These are phyloP conservation scores for Drosophila takahashii DNA, from an alignment of 1,140 invertebrate genomes.

Conservation along the genomic window DNA sequence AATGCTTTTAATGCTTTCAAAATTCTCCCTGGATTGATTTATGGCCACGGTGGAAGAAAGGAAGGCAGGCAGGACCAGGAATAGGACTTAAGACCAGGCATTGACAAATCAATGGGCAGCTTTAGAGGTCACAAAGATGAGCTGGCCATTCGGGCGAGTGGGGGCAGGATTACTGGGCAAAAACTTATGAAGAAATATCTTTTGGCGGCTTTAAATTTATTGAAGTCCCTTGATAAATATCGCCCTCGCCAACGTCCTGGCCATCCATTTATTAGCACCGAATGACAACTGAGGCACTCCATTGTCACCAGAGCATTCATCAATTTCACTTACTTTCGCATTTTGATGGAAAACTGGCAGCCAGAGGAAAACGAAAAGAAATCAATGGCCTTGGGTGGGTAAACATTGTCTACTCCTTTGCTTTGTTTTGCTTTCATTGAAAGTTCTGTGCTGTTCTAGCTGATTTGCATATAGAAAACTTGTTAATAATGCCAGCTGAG, in stretches of 20 bases:
- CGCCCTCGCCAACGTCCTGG: slow-evolving; percentile 7
- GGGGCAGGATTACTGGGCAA: slow-evolving; percentile 11
- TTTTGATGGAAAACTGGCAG: slow-evolving; percentile 54
- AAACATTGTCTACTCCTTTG: slow-evolving; percentile 53
- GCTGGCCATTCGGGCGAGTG: neutral
- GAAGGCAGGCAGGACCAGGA: slow-evolving; percentile 1
- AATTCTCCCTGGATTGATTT: slow-evolving; percentile 71
- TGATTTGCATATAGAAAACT: slow-evolving; percentile 76
- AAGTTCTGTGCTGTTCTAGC: slow-evolving; percentile 39
- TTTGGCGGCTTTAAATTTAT: slow-evolving; percentile 64
- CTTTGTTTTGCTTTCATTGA: slow-evolving; percentile 40
- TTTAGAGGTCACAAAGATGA: slow-evolving; percentile 55
- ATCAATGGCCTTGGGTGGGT: slow-evolving; percentile 29
- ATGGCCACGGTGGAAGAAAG: no score
- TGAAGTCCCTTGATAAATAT: slow-evolving; percentile 59
- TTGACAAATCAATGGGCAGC: slow-evolving; percentile 70
- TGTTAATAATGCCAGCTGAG: slow-evolving; percentile 67
- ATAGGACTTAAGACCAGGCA: slow-evolving; percentile 20
- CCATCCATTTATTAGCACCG: slow-evolving; percentile 52
- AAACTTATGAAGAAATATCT: slow-evolving; percentile 27
- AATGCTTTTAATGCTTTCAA: slow-evolving; percentile 79
- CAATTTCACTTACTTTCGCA: slow-evolving; percentile 72
- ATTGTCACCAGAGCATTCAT: slow-evolving; percentile 69
- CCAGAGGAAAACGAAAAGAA: slow-evolving; percentile 16
- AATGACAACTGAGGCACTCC: slow-evolving; percentile 53